Evolutionary conservation across 2,113 vertebrate species (phyloP), one percentile per base, ranked within the genome.

Genomic region (Polypterus bichir): DNA sequence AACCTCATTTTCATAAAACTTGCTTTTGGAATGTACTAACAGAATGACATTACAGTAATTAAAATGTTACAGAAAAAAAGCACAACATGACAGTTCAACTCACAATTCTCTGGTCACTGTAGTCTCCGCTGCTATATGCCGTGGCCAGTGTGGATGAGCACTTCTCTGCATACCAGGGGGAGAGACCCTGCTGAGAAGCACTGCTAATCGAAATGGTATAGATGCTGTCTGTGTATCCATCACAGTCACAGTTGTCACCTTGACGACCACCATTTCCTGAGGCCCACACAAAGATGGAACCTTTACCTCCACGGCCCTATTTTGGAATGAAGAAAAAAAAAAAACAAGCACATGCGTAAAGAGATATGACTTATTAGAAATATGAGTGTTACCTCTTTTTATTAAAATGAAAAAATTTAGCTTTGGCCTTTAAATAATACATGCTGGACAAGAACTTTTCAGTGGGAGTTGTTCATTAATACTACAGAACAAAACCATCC

Each of bases 221-320:
- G 81, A 99, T 92, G 71, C 96, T 99, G 68, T 99, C 96, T 1
- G 95, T 99, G 80, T 99, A 99, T 47, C 95, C 96, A 0, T 98
- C 96, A 3, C 95, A 99, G 78, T 98, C 96, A 61, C 95, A 99
- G 76, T 97, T 97, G 70, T 98, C 96, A 2, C 93, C 96, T 78
- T 98, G 96, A 45, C 92, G 91, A 1, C 96, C 95, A 7, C 96
- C 96, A 0, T 98, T 99, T 56, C 96, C 95, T 2, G 96, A 99
- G n/a, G 95, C 95, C 96, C 95, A 99, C 10, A 97, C 93, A 0
- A 97, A 99, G 81, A 99, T 96, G 62, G 94, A 99, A 47, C 96
- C 96, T 76, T 93, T 98, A 47, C 96, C 96, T 48, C 88, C 89
- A 44, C 93, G 90, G 3, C 96, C 96, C 96, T 98, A 59, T 47